These are phyloP conservation scores for Lasioglossum pauxillum DNA, from an alignment of 2,888 invertebrate species.

Conservation along the genomic window DNA sequence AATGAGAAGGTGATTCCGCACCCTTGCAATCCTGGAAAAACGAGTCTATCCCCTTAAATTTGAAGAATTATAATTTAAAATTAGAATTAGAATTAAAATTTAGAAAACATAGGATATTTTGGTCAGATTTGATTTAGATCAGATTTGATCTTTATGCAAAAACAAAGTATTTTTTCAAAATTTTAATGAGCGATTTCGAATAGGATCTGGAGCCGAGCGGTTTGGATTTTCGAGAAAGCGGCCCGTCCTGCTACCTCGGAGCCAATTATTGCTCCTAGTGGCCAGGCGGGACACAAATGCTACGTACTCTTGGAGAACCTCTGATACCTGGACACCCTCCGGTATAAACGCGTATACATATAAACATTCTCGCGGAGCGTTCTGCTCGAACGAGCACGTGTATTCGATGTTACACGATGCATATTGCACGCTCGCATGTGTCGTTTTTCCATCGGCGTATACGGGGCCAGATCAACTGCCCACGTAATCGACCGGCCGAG, in stretches of 20 bases:
- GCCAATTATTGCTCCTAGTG: conserved; percentile 46
- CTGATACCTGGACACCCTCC: conserved; percentile 9
- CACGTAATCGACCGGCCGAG: conserved; percentile 75
- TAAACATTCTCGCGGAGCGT: conserved; percentile 55
- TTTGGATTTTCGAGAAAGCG: conserved; percentile 48
- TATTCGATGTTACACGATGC: conserved; percentile 57
- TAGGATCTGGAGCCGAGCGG: not conserved
- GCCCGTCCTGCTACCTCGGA: conserved; percentile 14
- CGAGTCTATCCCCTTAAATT: no score
- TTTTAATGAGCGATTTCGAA: not conserved
- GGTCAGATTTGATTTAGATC: no score
- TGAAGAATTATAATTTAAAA: no score
- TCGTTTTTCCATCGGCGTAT: conserved; percentile 67
- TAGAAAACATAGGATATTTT: no score
- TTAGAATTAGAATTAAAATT: no score
- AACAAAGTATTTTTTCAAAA: no score
- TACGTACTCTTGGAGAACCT: conserved; percentile 39
- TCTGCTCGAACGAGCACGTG: conserved; percentile 49
- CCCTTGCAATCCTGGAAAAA: no score
- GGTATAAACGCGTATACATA: not conserved
- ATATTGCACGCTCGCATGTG: conserved; percentile 63
- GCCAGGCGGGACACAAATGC: conserved; percentile 31
- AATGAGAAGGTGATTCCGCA: no score
- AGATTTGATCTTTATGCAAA: no score
- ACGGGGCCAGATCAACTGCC: conserved; percentile 62